Evolutionary conservation across 2,888 invertebrate species (phyloP).

Genomic region (Sussaba pulchella): DNA sequence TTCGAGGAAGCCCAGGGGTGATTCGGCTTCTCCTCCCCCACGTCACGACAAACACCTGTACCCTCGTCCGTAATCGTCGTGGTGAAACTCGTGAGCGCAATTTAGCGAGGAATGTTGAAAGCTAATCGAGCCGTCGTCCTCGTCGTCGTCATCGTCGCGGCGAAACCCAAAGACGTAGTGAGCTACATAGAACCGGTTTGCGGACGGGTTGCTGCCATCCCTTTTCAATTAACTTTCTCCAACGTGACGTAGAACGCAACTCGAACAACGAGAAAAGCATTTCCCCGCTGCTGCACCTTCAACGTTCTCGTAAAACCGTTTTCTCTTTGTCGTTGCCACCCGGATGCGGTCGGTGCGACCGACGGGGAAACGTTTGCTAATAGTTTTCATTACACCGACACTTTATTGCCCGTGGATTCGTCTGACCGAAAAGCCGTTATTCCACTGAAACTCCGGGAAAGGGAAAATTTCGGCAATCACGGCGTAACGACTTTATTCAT

Average conservation of each 20-base stretch:
- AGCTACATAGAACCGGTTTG: background rate
- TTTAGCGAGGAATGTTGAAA: slow-evolving; percentile 63
- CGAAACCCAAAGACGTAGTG: no score
- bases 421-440: background rate
- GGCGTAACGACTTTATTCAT: background rate
- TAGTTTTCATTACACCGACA: slow-evolving; percentile 62
- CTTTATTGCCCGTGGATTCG: slow-evolving; percentile 10
- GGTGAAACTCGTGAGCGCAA: slow-evolving; percentile 59
- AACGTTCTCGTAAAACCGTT: background rate
- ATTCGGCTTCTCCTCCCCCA: slow-evolving; percentile 3
- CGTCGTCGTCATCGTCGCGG: slow-evolving; percentile 14
- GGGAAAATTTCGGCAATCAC: background rate
- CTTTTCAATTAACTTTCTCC: slow-evolving; percentile 77
- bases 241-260: slow-evolving; percentile 60
- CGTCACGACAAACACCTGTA: slow-evolving; percentile 25
- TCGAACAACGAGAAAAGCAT: slow-evolving; percentile 32
- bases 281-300: background rate
- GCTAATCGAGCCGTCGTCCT: slow-evolving; percentile 64
- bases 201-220: slow-evolving; percentile 56
- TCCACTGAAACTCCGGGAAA: background rate
- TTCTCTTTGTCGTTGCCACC: slow-evolving; percentile 43
- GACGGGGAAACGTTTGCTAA: slow-evolving; percentile 71
- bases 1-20: slow-evolving; percentile 25
- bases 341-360: slow-evolving; percentile 67
- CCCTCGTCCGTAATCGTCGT: slow-evolving; percentile 44